phyloP scores from a whole-genome alignment of 2,113 vertebrate genomes.

The Tragulus kanchil region DNA sequence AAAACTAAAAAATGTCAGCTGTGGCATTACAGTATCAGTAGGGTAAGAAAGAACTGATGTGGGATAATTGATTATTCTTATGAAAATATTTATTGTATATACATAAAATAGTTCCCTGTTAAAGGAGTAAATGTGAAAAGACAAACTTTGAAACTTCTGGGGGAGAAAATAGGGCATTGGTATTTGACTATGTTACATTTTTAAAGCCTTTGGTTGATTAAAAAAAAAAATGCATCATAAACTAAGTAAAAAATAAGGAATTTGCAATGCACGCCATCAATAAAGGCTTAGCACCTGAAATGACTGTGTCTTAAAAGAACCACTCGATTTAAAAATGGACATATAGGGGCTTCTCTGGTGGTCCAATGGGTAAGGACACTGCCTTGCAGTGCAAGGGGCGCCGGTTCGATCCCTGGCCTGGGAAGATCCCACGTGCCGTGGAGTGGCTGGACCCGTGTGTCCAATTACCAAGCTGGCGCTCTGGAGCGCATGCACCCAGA shows the following conservation, averaged over 20 bases:
- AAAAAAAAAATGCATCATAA: not conserved
- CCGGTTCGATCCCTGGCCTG: too few relatives aligned
- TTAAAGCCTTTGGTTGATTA: not conserved
- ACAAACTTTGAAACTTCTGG: not conserved
- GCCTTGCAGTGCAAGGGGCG: too few relatives aligned
- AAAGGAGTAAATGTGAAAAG: constrained; percentile 37
- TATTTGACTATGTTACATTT: not conserved
- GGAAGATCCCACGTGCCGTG: too few relatives aligned
- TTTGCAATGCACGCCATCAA: too few relatives aligned
- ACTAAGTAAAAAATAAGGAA: not conserved
- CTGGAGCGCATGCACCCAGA: too few relatives aligned
- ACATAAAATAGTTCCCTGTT: not conserved
- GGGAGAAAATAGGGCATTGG: not conserved
- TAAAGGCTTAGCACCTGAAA: not conserved
- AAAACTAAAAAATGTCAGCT: not conserved
- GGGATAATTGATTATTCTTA: not conserved
- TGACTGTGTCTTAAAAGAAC: not conserved
- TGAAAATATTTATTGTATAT: not conserved
- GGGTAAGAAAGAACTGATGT: not conserved
- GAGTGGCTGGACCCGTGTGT: too few relatives aligned
- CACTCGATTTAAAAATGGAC: not conserved
- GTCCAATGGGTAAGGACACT: too few relatives aligned
- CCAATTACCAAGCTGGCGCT: too few relatives aligned
- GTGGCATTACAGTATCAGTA: not conserved
- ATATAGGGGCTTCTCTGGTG: not conserved